These are phyloP conservation scores for Nesoenas mayeri DNA, from an alignment of 2,113 vertebrate species.

Conservation along the genomic window DNA sequence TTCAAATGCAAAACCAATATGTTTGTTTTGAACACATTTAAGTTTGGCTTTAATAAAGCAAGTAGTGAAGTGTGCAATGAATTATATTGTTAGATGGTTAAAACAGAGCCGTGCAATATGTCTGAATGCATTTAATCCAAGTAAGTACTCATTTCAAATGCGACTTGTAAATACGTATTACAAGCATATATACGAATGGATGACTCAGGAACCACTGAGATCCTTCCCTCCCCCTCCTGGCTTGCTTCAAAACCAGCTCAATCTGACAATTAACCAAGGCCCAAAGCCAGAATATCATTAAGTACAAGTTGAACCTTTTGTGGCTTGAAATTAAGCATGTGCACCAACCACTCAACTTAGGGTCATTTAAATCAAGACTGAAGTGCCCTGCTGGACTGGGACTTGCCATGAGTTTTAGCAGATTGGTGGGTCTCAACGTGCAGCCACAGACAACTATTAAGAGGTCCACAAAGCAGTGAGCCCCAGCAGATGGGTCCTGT, in stretches of 20 bases:
- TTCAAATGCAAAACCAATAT: conserved; percentile 11
- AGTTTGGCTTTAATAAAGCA: conserved; percentile 68
- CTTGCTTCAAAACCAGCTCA: not conserved
- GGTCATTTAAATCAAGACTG: not conserved
- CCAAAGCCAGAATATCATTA: not conserved
- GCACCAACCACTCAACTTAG: not conserved
- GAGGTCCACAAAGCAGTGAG: not conserved
- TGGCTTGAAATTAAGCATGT: not conserved
- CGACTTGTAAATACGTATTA: conserved; percentile 28
- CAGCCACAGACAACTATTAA: not conserved
- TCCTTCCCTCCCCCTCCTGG: not conserved
- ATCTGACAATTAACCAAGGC: conserved; percentile 10
- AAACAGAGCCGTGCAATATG: conserved; percentile 21
- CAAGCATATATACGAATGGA: not conserved
- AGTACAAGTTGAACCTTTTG: not conserved
- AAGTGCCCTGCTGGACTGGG: not conserved
- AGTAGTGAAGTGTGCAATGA: conserved; percentile 56
- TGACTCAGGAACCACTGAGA: not conserved
- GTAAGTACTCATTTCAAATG: conserved; percentile 46
- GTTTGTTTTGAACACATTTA: conserved; percentile 64
- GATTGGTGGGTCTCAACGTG: rapidly evolving
- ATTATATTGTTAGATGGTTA: conserved; percentile 50
- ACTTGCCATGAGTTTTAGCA: not conserved
- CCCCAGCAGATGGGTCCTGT: rapidly evolving
- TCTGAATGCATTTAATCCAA: conserved; percentile 58